A percentile compares a stretch with the other conserved stretches of the same genome.
These are phyloP conservation scores for Helobdella robusta DNA, from an alignment of 2,888 invertebrate species.

Conservation along the genomic window DNA sequence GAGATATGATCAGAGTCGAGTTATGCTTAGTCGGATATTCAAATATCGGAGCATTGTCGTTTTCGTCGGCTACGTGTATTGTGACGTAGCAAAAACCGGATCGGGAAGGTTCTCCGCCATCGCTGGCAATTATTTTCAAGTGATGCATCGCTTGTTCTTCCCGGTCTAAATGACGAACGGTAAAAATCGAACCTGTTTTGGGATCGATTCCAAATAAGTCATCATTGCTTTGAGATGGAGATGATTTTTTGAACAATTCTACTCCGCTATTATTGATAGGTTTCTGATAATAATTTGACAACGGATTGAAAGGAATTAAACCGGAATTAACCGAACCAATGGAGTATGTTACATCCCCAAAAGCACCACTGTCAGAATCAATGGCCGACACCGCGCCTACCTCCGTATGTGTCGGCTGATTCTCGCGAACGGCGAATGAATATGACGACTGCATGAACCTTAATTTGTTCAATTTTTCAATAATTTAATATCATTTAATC, in stretches of 20 bases:
- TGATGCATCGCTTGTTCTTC: conserved; percentile 4
- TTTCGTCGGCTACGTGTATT: conserved; percentile 31
- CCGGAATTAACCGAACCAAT: not conserved
- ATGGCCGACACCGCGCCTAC: conserved; percentile 9
- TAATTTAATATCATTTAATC: too few relatives aligned
- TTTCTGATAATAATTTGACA: not conserved
- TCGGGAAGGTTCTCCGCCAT: conserved; percentile 3
- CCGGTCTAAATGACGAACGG: not conserved
- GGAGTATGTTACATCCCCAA: conserved; percentile 1
- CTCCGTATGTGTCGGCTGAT: conserved; percentile 1
- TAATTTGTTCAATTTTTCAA: too few relatives aligned
- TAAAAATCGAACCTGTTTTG: not conserved
- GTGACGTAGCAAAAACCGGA: not conserved
- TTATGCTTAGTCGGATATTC: conserved; percentile 27
- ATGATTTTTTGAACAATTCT: not conserved
- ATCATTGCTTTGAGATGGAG: not conserved
- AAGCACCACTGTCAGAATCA: conserved; percentile 1
- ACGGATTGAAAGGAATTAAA: too few relatives aligned
- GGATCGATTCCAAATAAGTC: not conserved
- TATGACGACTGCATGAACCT: not conserved
- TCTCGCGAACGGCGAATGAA: conserved; percentile 13
- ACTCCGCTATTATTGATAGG: too few relatives aligned
- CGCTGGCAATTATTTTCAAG: conserved; percentile 6
- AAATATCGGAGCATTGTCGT: conserved; percentile 32
- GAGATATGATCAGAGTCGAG: conserved; percentile 27